Conservation (phyloP, 2,797 vertebrate species). For the Falco novaeseelandiae region DNA sequence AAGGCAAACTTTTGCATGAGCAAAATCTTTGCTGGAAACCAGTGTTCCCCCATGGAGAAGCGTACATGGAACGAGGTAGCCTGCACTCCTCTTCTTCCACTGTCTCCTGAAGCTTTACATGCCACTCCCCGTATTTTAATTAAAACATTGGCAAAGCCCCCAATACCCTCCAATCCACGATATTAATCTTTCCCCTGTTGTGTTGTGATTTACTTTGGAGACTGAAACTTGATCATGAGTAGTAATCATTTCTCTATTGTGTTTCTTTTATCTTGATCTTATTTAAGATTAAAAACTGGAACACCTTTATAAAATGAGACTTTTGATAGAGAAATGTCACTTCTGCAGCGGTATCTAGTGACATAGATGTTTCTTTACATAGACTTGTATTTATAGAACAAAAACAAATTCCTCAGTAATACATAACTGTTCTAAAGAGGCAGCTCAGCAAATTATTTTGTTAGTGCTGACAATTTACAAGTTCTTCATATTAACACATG, state of each 20-base stretch:
- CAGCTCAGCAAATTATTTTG: constrained; percentile 31
- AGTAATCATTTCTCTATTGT: background rate
- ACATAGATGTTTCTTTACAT: background rate
- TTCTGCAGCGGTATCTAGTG: background rate
- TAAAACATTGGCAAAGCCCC: background rate
- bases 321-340: background rate
- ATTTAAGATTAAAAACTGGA: constrained; percentile 3
- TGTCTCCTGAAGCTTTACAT: background rate
- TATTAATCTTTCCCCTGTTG: background rate
- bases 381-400: background rate
- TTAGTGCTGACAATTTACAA: constrained; percentile 16
- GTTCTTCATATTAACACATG: constrained; percentile 22
- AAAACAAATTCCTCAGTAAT: background rate
- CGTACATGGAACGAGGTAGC: background rate
- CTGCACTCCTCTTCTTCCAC: background rate
- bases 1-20: background rate
- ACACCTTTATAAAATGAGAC: background rate
- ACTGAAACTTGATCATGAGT: background rate
- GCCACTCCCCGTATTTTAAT: background rate
- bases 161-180: background rate
- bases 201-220: background rate
- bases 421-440: background rate
- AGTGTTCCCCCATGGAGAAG: background rate
- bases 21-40: background rate
- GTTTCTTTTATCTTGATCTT: background rate